Evolutionary conservation across 2,113 vertebrate genomes (phyloP).

Genomic region (Phalacrocorax pelagicus): DNA sequence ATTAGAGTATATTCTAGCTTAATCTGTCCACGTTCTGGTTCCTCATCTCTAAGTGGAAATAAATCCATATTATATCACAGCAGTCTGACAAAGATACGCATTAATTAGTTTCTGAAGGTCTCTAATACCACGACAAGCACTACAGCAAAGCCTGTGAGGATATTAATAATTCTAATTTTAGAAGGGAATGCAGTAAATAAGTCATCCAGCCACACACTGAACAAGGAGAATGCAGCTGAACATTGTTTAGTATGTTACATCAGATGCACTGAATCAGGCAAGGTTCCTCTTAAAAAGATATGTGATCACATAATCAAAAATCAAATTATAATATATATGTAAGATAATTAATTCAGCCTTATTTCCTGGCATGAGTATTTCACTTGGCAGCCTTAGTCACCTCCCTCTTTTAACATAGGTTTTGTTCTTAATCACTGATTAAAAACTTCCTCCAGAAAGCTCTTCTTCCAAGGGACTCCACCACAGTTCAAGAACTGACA

Average conservation of each 20-base stretch:
- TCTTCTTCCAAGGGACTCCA: not conserved
- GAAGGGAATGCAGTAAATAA: not conserved
- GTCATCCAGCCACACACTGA: not conserved
- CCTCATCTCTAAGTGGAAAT: not conserved
- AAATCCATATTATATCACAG: not conserved
- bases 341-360: not conserved
- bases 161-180: conserved; percentile 7
- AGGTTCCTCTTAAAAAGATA: not conserved
- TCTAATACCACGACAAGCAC: not conserved
- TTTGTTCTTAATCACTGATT: not conserved
- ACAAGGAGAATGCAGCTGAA: not conserved
- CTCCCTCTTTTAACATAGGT: not conserved
- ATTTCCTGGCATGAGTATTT: not conserved
- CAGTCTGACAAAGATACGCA: not conserved
- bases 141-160: not conserved
- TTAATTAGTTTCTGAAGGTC: not conserved
- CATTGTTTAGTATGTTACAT: not conserved
- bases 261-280: not conserved
- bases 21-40: not conserved
- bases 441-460: not conserved
- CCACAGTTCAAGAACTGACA: not conserved
- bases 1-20: not conserved
- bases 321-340: not conserved
- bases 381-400: not conserved
- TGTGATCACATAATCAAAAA: not conserved